Evolutionary conservation across 2,113 vertebrate genomes (phyloP).

Genomic region (Tapirus terrestris): DNA sequence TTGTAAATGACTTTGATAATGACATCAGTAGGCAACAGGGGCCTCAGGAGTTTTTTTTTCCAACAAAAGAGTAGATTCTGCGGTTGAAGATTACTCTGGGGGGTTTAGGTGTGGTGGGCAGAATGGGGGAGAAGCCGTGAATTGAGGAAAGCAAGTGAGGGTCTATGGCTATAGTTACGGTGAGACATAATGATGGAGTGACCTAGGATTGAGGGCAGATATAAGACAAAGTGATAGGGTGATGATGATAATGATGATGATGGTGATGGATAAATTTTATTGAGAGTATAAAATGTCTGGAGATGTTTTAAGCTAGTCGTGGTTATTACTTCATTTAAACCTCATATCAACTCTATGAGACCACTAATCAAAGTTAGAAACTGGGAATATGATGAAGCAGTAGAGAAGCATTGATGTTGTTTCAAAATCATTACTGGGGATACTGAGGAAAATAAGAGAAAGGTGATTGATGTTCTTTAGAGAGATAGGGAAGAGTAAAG

Average conservation of each 20-base stretch:
- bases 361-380: slow-evolving; percentile 2
- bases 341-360: not conserved
- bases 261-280: not conserved
- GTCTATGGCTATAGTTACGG: not conserved
- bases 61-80: not conserved
- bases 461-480: not conserved
- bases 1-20: not conserved
- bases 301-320: slow-evolving; percentile 8
- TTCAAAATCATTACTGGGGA: slow-evolving; percentile 25
- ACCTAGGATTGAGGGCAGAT: not conserved
- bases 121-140: not conserved
- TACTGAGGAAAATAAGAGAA: not conserved
- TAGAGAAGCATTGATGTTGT: not conserved
- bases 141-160: not conserved
- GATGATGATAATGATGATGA: not conserved
- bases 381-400: not conserved
- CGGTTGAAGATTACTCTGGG: not conserved
- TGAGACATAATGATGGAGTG: not conserved
- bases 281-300: not conserved
- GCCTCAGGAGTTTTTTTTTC: not conserved
- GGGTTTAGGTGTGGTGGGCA: not conserved
- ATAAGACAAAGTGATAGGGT: not conserved
- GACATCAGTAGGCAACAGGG: not conserved
- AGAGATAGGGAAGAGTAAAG: not conserved
- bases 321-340: slow-evolving; percentile 26